Evolutionary conservation across 1,140 invertebrate genomes (phyloP).

Genomic region (Drosophila sproati): DNA sequence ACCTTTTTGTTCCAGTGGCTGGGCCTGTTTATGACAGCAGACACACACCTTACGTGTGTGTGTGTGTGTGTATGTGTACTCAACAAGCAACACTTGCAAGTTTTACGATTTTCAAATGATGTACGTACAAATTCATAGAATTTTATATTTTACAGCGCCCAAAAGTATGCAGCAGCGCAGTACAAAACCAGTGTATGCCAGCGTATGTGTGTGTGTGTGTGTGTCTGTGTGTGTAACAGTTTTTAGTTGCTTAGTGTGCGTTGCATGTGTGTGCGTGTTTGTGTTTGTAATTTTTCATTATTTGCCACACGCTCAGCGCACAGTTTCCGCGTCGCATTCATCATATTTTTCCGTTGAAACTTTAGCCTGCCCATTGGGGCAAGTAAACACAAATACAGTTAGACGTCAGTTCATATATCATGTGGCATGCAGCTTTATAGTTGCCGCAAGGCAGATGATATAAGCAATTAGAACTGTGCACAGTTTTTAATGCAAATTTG

Average conservation of each 20-base stretch:
- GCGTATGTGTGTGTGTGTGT: background rate
- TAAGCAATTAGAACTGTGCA: conserved; percentile 42
- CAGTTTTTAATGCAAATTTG: conserved; percentile 37
- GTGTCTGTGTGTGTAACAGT: conserved; percentile 32
- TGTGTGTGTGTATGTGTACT: conserved; percentile 11
- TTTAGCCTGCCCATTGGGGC: conserved; percentile 26
- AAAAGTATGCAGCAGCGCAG: conserved; percentile 50
- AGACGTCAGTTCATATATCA: conserved; percentile 14
- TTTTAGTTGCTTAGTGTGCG: conserved; percentile 65
- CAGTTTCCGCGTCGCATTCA: conserved; percentile 67
- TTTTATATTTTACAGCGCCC: conserved; percentile 81
- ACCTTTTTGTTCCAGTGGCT: conserved; percentile 65
- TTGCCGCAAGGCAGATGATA: conserved; percentile 6
- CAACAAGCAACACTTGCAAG: conserved; percentile 72
- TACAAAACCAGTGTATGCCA: conserved; percentile 3
- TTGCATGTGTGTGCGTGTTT: conserved; percentile 17
- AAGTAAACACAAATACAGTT: conserved; percentile 37
- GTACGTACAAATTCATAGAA: conserved; percentile 83
- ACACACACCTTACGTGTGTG: conserved; percentile 25
- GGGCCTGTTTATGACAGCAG: conserved; percentile 73
- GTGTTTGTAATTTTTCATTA: conserved; percentile 74
- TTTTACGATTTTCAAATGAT: conserved; percentile 83
- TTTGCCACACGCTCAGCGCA: conserved; percentile 52
- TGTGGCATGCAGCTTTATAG: conserved; percentile 9
- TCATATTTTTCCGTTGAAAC: conserved; percentile 57